These are phyloP conservation scores for Drosophila saltans DNA, from an alignment of 1,140 invertebrate species.

Conservation along the genomic window DNA sequence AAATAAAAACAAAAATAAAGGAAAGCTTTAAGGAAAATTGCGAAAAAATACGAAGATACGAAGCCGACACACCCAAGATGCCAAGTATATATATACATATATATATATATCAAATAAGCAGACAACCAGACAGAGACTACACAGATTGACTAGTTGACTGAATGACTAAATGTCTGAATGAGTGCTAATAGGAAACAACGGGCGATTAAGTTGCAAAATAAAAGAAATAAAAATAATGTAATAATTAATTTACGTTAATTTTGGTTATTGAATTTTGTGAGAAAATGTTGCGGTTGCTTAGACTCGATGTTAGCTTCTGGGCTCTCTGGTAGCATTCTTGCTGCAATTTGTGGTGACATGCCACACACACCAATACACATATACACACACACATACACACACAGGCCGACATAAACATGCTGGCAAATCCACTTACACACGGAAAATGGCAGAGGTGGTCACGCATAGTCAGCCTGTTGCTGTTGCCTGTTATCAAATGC, in stretches of 20 bases:
- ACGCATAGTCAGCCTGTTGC: slow-evolving; percentile 64
- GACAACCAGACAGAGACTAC: slow-evolving; percentile 7
- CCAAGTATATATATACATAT: background rate
- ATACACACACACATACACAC: slow-evolving; percentile 6
- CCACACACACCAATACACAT: slow-evolving; percentile 14
- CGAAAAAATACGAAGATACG: slow-evolving; percentile 54
- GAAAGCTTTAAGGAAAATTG: slow-evolving; percentile 30
- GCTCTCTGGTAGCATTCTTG: background rate
- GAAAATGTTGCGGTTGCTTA: slow-evolving; percentile 8
- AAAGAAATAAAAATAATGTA: background rate
- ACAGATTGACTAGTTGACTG: background rate
- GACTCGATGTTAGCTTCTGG: background rate
- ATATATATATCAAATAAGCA: background rate
- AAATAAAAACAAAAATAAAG: slow-evolving; percentile 51
- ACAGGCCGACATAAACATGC: background rate
- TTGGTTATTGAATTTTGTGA: slow-evolving; percentile 8
- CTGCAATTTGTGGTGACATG: slow-evolving; percentile 11
- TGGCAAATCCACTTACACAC: slow-evolving; percentile 8
- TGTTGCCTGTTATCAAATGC: slow-evolving; percentile 39
- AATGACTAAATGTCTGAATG: background rate
- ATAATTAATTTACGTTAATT: slow-evolving; percentile 1
- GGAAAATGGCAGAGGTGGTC: slow-evolving; percentile 39
- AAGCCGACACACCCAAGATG: slow-evolving; percentile 47
- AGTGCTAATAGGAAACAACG: background rate
- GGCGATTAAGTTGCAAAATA: background rate